Base-by-base conservation (phyloP, 2,888 invertebrate species). In the Cyrtodaria siliqua region DNA sequence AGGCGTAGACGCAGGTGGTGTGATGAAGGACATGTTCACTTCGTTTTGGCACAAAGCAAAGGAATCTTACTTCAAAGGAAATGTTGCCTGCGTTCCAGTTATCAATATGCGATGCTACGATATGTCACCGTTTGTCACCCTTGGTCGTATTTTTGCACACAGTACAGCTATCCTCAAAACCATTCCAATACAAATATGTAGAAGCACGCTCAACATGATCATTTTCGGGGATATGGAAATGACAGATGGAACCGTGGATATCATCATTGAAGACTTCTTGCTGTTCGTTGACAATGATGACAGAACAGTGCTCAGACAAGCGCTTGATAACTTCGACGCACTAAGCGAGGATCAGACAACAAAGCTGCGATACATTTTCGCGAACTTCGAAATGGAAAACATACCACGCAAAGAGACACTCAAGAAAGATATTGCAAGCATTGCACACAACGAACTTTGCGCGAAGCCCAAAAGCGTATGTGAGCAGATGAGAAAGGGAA, bases 391-490 rank as follows among this genome's bases (percentile, higher is more conserved):
- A 26, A 60, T 60, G 60, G 27, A 24, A 24, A 23, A 47, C 3
- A 2, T 60, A 6, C 60, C 47, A n/a, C 14, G 60, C n/a, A 27
- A 44, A 18, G 49, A 27, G 18, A 44, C 24, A 27, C 18, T 60
- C 26, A 44, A 29, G 29, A 24, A 24, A 14, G 24, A 60, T 47
- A 1, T 60, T 12, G n/a, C 33, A 6, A 49, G 29, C 14, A 44
- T 60, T 44, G 47, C 60, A 9, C 60, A 60, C 18, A 47, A 60
- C n/a, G 60, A 44, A 24, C 23, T 60, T 0, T 60, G 60, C 47
- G 44, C 26, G n/a, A 60, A 60, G 20, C 47, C 60, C 0, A 60
- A 44, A 26, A n/a, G 23, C 18, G 24, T 47, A 16, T 60, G 60
- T 44, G 60, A 47, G 20, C 44, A 47, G 29, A 44, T 60, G 14